Evolutionary conservation across 1,140 invertebrate species (phyloP).

Genomic region (Himalopsyche phryganea): DNA sequence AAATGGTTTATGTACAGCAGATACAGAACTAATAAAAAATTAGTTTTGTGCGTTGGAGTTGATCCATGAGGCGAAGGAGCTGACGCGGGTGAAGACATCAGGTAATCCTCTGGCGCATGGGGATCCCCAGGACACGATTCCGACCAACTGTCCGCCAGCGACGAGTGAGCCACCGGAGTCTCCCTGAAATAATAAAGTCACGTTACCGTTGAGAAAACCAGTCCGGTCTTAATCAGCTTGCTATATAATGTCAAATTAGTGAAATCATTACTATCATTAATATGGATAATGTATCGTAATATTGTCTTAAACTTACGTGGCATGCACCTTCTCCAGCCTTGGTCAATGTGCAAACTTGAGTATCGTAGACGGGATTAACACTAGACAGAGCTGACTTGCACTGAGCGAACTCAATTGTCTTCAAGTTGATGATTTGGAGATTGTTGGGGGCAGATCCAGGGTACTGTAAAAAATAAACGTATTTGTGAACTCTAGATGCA

Average conservation of each 20-base stretch:
- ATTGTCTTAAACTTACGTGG: constrained; percentile 46
- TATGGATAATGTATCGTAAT: too few relatives aligned
- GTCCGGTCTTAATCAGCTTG: too few relatives aligned
- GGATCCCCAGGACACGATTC: constrained; percentile 57
- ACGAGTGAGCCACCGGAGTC: constrained; percentile 17
- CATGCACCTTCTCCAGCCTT: constrained; percentile 54
- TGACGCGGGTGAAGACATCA: constrained; percentile 53
- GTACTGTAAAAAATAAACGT: constrained; percentile 9
- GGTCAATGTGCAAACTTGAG: constrained; percentile 56
- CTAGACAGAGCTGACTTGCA: constrained; percentile 6
- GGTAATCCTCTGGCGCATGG: constrained; percentile 47
- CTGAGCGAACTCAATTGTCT: constrained; percentile 2
- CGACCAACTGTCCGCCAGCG: constrained; percentile 39
- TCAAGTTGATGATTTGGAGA: constrained; percentile 17
- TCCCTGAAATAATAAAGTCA: constrained; percentile 1
- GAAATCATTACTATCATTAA: too few relatives aligned
- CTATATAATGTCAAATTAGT: too few relatives aligned
- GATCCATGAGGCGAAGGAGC: constrained; percentile 44
- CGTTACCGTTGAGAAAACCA: too few relatives aligned
- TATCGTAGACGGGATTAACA: constrained; percentile 36
- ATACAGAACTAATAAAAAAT: too few relatives aligned
- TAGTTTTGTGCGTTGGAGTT: constrained; percentile 2
- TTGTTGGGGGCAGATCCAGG: constrained; percentile 12
- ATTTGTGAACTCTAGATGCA: background rate
- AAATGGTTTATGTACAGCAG: too few relatives aligned